Conservation (phyloP, 2,113 vertebrate species). For the Narcine bancroftii region DNA sequence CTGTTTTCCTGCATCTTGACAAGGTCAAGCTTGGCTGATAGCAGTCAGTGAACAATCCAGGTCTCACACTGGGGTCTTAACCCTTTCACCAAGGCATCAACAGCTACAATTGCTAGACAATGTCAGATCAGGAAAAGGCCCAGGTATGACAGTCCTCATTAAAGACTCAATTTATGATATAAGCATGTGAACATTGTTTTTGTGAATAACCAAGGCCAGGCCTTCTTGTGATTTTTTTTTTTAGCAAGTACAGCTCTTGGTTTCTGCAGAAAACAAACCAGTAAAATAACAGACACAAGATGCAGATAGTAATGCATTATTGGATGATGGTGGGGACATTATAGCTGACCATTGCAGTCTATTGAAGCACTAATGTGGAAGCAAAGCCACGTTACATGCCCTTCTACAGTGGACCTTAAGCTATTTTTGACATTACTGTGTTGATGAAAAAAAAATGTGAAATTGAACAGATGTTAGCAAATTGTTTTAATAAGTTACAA, state of each 20-base stretch:
- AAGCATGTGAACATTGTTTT: neutral
- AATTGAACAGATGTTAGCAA: neutral
- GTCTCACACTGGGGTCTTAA: slow-evolving; percentile 29
- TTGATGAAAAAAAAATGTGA: neutral
- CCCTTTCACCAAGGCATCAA: neutral
- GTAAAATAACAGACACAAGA: neutral
- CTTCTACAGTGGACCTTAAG: neutral
- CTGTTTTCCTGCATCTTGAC: slow-evolving; percentile 44
- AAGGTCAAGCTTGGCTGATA: slow-evolving; percentile 40
- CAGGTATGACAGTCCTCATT: neutral
- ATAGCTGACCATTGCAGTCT: neutral
- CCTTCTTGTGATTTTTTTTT: neutral
- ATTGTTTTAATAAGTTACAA: neutral
- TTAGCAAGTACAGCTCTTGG: neutral
- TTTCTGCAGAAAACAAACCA: neutral
- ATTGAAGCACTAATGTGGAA: neutral
- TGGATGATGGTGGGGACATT: neutral
- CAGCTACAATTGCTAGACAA: no score
- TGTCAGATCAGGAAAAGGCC: neutral
- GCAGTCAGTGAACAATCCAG: slow-evolving; percentile 20
- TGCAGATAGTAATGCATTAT: neutral
- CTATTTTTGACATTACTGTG: neutral
- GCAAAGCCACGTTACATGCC: neutral
- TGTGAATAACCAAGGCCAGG: neutral
- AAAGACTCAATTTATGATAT: neutral